Evolutionary conservation across 2,888 invertebrate species (phyloP), one percentile per base, ranked within the genome.

Genomic region (Eledona agricola): DNA sequence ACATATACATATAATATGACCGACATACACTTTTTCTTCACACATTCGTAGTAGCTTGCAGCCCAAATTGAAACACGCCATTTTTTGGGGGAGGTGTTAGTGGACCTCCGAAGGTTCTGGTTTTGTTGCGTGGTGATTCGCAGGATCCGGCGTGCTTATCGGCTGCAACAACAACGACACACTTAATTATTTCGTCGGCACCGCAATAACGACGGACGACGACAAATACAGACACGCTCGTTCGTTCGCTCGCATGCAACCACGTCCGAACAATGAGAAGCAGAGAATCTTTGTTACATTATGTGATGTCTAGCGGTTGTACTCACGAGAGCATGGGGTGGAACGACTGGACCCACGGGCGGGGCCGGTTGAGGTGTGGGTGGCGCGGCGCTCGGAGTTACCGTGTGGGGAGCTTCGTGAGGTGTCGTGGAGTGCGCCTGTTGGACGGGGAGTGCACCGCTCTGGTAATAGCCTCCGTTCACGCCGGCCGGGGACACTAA

Each of bases 381-480:
- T 59, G 80, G 79, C 68, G 80, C 78, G 67, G 76, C 76, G 60
- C 74, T 81, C 51, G 76, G 79, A 69, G 75, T 76, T 70, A 76
- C 81, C 79, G 75, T 77, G 76, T 81, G 73, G 76, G 81, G 71
- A 71, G 86, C 88, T 82, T 82, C 90, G 78, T 87, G 87, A 66
- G 87, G 85, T 79, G 92, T 91, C 77, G 92, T 91, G 78, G 90
- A 90, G 81, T 92, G 92, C 71, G 91, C 92, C 78, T 91, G 90
- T 81, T 92, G 92, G 73, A 85, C 83, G 75, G 87, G 86, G 75
- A 89, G 80, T 72, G 86, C 83, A 77, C 86, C 85, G 72, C 83
- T 81, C 79, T 85, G 86, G 75, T 85, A 86, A 75, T 85, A 86
- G 74, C 86, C 85, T 76, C 86, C 85, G 81, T 88, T 81, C 78